Evolutionary conservation across 2,888 invertebrate species (phyloP).

Genomic region (Lasioglossum vierecki): DNA sequence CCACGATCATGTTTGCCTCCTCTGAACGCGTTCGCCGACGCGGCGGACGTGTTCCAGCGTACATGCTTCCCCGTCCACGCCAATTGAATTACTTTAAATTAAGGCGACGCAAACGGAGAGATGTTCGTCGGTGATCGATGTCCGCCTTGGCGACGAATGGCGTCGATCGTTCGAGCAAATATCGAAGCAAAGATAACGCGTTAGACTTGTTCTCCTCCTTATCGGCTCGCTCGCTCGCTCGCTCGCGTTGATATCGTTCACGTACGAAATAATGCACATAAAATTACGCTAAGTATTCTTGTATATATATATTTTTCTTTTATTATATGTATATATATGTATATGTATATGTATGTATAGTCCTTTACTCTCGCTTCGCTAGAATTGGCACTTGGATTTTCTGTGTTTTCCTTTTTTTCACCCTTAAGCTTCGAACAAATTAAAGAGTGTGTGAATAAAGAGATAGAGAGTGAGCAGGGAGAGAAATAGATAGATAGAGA

Average conservation of each 20-base stretch:
- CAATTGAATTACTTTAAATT: neutral
- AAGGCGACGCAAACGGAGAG: neutral
- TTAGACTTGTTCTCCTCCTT: slow-evolving; percentile 23
- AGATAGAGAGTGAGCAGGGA: neutral
- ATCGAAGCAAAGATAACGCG: slow-evolving; percentile 6
- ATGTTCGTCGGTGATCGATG: neutral
- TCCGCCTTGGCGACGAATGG: neutral
- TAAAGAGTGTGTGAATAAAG: slow-evolving; percentile 18
- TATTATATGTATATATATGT: slow-evolving; percentile 53
- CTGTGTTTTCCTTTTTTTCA: slow-evolving; percentile 49
- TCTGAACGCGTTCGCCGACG: neutral
- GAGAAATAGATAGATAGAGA: neutral
- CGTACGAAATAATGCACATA: slow-evolving; percentile 63
- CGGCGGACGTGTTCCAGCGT: neutral
- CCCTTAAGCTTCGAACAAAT: slow-evolving; percentile 31
- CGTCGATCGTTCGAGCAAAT: neutral
- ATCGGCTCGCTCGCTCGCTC: slow-evolving; percentile 21
- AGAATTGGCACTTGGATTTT: slow-evolving; percentile 79
- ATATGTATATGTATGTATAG: slow-evolving; percentile 66
- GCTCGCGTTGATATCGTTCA: slow-evolving; percentile 42
- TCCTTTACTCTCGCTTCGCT: slow-evolving; percentile 74
- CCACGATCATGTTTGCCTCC: neutral
- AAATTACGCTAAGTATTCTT: slow-evolving; percentile 59
- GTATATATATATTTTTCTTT: slow-evolving; percentile 42
- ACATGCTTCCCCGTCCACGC: neutral